Conservation (phyloP, 2,888 invertebrate genomes). For the Marasmarcha lunaedactyla region DNA sequence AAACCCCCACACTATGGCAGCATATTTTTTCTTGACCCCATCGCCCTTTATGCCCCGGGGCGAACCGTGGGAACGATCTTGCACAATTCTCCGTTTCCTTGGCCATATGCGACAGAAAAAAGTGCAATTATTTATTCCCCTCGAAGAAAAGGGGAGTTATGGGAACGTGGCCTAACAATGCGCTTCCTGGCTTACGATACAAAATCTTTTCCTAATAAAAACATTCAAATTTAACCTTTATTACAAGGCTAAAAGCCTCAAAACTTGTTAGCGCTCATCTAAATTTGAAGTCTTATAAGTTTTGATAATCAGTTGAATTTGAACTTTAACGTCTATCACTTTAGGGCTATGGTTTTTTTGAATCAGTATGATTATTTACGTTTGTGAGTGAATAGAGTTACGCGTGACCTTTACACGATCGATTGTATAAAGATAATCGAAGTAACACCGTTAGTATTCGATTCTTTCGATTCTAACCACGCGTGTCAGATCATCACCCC, state of each 20-base stretch:
- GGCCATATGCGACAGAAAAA: constrained; percentile 70
- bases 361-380: not conserved
- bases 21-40: constrained; percentile 68
- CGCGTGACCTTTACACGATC: constrained; percentile 61
- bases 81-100: constrained; percentile 63
- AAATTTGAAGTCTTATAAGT: too few species aligned
- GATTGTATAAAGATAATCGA: constrained; percentile 65
- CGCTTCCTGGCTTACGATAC: constrained; percentile 68
- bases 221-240: constrained; percentile 44
- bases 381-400: constrained; percentile 45
- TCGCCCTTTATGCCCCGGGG: constrained; percentile 61
- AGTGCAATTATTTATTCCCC: constrained; percentile 71
- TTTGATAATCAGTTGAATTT: not conserved
- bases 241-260: constrained; percentile 27
- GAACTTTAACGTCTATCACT: not conserved
- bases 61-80: constrained; percentile 66
- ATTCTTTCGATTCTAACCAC: constrained; percentile 29
- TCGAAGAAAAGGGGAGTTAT: constrained; percentile 68
- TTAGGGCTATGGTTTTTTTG: not conserved
- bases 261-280: constrained; percentile 31
- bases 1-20: constrained; percentile 55
- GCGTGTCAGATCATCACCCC: constrained; percentile 5
- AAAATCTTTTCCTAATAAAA: constrained; percentile 33
- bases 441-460: constrained; percentile 43
- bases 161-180: constrained; percentile 71